These are phyloP conservation scores for Limnodromus scolopaceus DNA, from an alignment of 2,797 vertebrate species.

Conservation along the genomic window DNA sequence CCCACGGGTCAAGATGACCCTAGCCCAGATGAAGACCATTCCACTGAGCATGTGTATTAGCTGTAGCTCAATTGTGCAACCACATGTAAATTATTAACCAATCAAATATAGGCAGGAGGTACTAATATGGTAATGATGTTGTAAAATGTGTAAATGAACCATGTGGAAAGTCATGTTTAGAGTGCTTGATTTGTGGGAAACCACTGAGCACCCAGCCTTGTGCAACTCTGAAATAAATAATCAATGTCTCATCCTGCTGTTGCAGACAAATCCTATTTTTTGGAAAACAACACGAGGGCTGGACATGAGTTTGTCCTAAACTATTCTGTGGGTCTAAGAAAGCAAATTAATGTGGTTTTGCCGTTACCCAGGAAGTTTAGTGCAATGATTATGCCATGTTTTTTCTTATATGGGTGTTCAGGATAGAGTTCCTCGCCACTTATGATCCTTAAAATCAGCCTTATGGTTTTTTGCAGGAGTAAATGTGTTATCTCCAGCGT, in stretches of 20 bases:
- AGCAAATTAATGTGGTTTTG: background rate
- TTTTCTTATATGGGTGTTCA: background rate
- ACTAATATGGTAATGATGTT: background rate
- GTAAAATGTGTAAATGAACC: background rate
- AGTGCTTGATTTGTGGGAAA: background rate
- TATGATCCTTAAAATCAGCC: background rate
- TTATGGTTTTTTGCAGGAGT: background rate
- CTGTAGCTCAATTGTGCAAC: background rate
- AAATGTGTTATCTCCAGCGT: background rate
- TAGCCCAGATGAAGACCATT: background rate
- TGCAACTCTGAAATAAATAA: background rate
- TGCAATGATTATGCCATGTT: background rate
- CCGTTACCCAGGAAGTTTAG: background rate
- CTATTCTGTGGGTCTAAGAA: background rate
- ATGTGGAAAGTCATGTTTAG: background rate
- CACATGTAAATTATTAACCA: background rate
- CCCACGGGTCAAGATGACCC: background rate
- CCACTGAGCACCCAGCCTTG: background rate
- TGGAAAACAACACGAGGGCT: background rate
- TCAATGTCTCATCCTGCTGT: background rate
- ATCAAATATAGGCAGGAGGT: background rate
- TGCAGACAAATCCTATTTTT: background rate
- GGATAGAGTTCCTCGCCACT: background rate
- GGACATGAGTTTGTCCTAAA: background rate
- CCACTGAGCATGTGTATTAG: background rate